Evolutionary conservation across 2,888 invertebrate genomes (phyloP).

Genomic region (Drosophila percnosoma): DNA sequence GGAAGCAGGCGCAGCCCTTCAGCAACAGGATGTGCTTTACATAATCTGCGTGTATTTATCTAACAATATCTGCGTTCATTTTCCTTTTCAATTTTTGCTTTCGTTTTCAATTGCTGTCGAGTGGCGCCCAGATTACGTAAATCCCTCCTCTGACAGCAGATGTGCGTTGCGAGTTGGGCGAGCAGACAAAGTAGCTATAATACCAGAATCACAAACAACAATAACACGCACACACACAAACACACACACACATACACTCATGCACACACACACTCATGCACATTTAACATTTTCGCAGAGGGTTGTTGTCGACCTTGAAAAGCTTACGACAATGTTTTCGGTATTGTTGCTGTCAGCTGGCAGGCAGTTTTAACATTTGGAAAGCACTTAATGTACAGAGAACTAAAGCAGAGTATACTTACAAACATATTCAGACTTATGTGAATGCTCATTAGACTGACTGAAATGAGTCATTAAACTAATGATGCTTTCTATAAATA

Average conservation of each 20-base stretch:
- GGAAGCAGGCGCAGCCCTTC: neutral
- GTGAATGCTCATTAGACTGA: neutral
- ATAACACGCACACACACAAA: constrained; percentile 12
- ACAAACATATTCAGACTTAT: neutral
- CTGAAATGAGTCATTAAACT: neutral
- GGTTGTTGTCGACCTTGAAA: constrained; percentile 68
- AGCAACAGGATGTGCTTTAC: constrained; percentile 38
- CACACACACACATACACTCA: neutral
- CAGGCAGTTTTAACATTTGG: constrained; percentile 47
- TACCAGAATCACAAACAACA: constrained; percentile 44
- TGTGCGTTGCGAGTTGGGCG: constrained; percentile 31
- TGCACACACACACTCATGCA: constrained; percentile 2
- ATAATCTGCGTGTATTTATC: constrained; percentile 33
- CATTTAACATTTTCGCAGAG: constrained; percentile 24
- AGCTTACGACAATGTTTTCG: constrained; percentile 43
- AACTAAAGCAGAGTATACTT: constrained; percentile 11
- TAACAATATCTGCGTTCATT: constrained; percentile 2
- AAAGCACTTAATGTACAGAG: constrained; percentile 50
- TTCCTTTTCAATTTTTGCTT: constrained; percentile 28
- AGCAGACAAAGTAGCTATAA: constrained; percentile 31
- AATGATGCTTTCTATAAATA: neutral
- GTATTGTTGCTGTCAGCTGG: constrained; percentile 15
- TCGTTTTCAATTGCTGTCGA: constrained; percentile 54
- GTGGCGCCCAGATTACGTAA: constrained; percentile 69
- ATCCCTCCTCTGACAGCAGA: constrained; percentile 51